phyloP scores from a whole-genome alignment of 2,797 vertebrate species.

The Cheirogaleus major region DNA sequence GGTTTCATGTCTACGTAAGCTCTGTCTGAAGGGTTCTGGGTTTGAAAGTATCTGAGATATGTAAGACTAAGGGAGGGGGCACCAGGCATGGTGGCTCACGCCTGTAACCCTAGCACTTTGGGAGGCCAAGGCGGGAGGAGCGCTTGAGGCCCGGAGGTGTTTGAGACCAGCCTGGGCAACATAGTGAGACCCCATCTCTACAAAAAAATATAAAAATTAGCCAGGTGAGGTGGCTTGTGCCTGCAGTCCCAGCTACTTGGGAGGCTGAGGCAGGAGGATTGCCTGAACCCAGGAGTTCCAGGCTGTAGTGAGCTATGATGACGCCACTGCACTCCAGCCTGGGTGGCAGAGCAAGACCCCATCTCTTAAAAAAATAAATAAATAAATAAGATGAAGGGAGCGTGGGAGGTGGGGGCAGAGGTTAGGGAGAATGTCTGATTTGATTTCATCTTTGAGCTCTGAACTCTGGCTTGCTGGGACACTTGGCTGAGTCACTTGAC shows the following conservation, averaged over 20 bases:
- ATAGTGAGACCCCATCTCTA: neutral
- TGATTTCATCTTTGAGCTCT: neutral
- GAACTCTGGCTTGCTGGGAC: neutral
- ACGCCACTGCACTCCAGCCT: neutral
- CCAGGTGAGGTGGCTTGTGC: neutral
- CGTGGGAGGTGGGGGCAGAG: neutral
- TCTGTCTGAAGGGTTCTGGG: neutral
- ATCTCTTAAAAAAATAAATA: neutral
- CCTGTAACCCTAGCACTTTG: neutral
- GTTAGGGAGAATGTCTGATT: neutral
- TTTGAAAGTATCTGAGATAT: neutral
- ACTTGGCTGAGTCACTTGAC: neutral
- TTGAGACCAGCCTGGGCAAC: neutral
- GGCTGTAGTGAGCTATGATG: neutral
- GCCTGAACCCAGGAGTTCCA: neutral
- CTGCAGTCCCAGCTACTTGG: neutral
- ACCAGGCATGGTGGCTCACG: neutral
- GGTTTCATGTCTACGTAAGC: rapidly evolving
- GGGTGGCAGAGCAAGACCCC: neutral
- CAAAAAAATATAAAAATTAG: neutral
- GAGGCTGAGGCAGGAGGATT: neutral
- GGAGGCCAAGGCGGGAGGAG: neutral
- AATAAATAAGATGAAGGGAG: neutral
- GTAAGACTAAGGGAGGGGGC: neutral
- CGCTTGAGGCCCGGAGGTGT: neutral